Evolutionary conservation across 2,888 invertebrate genomes (phyloP), one percentile per base, ranked within the genome.

Genomic region (Hyppa rectilinea): DNA sequence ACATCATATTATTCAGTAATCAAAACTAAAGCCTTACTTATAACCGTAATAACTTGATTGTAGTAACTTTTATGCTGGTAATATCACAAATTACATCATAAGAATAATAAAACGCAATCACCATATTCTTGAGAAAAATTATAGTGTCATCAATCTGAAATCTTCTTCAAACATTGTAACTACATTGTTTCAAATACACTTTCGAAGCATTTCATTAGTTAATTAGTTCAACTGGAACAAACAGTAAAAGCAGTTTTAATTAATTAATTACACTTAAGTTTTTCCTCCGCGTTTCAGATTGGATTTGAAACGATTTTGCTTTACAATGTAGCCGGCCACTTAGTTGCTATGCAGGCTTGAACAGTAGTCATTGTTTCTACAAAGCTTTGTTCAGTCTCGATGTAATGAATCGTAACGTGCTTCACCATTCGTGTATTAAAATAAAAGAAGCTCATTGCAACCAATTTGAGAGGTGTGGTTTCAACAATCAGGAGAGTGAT

Each of bases 381-480:
- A 72, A 72, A 56, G 56, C 56, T 71, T 71, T 61, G 60, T 63
- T 47, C 60, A 20, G 26, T 43, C 29, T 69, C 29, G n/a, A 50
- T 29, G 31, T 69, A 66, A 77, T 81, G 36, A 65, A 63, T 53
- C 50, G 50, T 59, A 71, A 71, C n/a, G 58, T 69, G 66, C 47
- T 71, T 69, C 49, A n/a, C 70, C 56, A 47, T 70, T 74, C 55
- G 60, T 47, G 62, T 64, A 63, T 64, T 61, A 38, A 56, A 67
- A 63, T 61, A 38, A 56, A 67, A 63, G 40, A 52, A 56, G 60
- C 70, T 67, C 71, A 50, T 75, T 14, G 69, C 50, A 76, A 82
- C 76, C 71, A 73, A 80, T 73, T 79, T 52, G 67, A 53, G 53
- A 76, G 76, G 69, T 74, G 75, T 74, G 71, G 75, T 66, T 49